Conservation (phyloP, 2,113 vertebrate species). For the Carassius auratus region DNA sequence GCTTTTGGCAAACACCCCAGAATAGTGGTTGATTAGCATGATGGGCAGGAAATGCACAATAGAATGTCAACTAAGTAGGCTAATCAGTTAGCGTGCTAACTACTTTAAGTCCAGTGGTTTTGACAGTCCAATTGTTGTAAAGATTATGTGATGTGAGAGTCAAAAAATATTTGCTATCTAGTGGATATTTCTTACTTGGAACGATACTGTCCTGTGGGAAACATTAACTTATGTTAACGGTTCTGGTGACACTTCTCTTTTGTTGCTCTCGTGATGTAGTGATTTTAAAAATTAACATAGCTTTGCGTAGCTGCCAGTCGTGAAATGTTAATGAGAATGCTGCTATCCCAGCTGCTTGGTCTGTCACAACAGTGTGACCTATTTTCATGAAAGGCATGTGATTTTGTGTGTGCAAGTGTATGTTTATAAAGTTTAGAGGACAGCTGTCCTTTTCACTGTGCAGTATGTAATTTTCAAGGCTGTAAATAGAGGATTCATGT, state of each 20-base stretch:
- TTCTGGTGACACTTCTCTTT: background rate
- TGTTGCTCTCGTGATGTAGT: conserved; percentile 24
- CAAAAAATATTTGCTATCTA: background rate
- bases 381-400: conserved; percentile 30
- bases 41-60: background rate
- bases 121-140: background rate
- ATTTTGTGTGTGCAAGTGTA: background rate
- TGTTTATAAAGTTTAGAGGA: conserved; percentile 8
- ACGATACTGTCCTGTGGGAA: background rate
- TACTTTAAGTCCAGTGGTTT: background rate
- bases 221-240: background rate
- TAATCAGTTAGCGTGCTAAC: background rate
- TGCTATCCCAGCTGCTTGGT: conserved; percentile 24
- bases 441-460: conserved; percentile 26
- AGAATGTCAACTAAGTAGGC: background rate
- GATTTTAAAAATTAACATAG: conserved; percentile 3
- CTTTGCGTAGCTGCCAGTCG: conserved; percentile 13
- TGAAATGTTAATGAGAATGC: conserved; percentile 49
- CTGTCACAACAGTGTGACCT: conserved; percentile 21
- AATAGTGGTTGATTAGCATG: background rate
- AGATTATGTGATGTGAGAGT: background rate
- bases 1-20: background rate
- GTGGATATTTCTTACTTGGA: background rate
- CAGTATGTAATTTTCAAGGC: conserved; percentile 37
- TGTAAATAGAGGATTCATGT: conserved; percentile 28